These are phyloP conservation scores for Cephus spinipes DNA, from an alignment of 2,888 invertebrate species.

Conservation along the genomic window DNA sequence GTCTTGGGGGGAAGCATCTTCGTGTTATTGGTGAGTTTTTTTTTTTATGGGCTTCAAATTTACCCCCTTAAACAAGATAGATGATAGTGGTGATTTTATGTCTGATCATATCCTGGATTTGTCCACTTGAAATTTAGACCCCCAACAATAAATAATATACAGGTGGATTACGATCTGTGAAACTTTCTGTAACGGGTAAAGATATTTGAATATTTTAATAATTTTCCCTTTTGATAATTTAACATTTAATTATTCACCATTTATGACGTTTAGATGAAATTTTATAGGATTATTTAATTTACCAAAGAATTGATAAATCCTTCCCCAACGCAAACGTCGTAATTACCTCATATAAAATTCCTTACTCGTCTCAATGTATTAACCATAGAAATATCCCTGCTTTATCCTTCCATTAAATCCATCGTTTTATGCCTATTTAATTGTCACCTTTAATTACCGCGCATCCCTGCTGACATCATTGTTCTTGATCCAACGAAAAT, in stretches of 20 bases:
- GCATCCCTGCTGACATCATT: not conserved
- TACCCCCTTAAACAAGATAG: not conserved
- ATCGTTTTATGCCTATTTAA: not conserved
- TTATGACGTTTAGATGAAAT: not conserved
- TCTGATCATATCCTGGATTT: not conserved
- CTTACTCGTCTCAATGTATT: not conserved
- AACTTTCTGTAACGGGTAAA: not conserved
- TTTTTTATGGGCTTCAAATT: not conserved
- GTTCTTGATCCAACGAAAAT: not conserved
- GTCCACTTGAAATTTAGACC: not conserved
- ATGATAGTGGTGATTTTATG: not conserved
- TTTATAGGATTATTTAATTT: too few relatives aligned
- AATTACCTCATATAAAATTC: not conserved
- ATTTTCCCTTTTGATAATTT: too few relatives aligned
- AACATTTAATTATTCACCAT: not conserved
- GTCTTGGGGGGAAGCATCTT: conserved; percentile 76
- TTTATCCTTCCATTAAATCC: not conserved
- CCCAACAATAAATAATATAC: not conserved
- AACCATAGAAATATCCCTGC: not conserved
- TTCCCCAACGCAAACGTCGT: too few relatives aligned
- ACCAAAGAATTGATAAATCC: too few relatives aligned
- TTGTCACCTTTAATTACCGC: not conserved
- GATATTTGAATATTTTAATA: too few relatives aligned
- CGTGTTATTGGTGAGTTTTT: conserved; percentile 72
- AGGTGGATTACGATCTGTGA: not conserved